These are phyloP conservation scores for Diarsia dahlii DNA, from an alignment of 2,888 invertebrate genomes.

Conservation along the genomic window DNA sequence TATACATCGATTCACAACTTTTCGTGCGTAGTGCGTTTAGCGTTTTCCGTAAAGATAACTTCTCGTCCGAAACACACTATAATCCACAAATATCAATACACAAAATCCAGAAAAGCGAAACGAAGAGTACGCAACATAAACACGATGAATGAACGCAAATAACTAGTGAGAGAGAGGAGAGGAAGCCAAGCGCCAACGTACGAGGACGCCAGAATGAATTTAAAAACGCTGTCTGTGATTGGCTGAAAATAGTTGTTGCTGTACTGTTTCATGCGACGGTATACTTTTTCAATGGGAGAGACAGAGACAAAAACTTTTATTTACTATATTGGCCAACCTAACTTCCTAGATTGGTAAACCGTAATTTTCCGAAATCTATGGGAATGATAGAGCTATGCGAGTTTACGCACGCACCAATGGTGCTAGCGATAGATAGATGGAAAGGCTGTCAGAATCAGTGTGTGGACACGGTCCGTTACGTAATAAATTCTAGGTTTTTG, in stretches of 20 bases:
- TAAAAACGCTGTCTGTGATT: constrained; percentile 82
- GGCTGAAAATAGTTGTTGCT: constrained; percentile 79
- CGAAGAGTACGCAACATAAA: constrained; percentile 74
- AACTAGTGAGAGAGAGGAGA: constrained; percentile 16
- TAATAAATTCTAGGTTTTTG: background rate
- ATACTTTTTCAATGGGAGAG: constrained; percentile 39
- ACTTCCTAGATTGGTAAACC: constrained; percentile 28
- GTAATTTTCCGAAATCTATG: constrained; percentile 11
- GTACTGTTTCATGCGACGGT: constrained; percentile 53
- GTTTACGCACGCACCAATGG: background rate
- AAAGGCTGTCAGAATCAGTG: background rate
- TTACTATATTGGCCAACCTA: constrained; percentile 54
- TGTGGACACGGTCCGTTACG: background rate
- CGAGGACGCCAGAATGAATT: constrained; percentile 85
- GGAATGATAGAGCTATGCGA: background rate
- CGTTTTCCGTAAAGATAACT: constrained; percentile 26
- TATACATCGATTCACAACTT: constrained; percentile 66
- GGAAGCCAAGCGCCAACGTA: constrained; percentile 84
- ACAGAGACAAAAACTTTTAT: constrained; percentile 46
- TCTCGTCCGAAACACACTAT: constrained; percentile 41
- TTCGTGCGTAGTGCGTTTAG: too few species aligned
- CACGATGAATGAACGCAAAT: constrained; percentile 72
- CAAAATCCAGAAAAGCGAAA: constrained; percentile 66
- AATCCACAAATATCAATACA: constrained; percentile 32
- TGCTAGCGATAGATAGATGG: background rate